Evolutionary conservation across 2,888 invertebrate genomes (phyloP).

Genomic region (Heliconius erato): DNA sequence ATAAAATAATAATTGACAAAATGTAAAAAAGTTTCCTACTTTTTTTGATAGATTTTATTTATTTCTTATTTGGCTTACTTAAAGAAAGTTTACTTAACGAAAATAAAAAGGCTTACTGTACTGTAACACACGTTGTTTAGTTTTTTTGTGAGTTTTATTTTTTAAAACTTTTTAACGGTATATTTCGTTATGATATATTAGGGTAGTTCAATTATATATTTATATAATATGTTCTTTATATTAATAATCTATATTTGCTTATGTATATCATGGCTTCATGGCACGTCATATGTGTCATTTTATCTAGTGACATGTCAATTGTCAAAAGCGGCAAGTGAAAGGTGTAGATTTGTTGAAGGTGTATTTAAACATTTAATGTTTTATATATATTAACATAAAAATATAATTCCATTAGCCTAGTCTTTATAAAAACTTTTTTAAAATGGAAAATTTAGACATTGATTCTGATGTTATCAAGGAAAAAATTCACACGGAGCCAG

Average conservation of each 20-base stretch:
- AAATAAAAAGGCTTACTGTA: too few relatives aligned
- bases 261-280: not conserved
- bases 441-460: slow-evolving; percentile 67
- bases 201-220: not conserved
- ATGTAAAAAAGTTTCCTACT: too few relatives aligned
- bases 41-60: too few relatives aligned
- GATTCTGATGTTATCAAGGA: slow-evolving; percentile 80
- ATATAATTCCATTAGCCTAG: not conserved
- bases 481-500: slow-evolving; percentile 78
- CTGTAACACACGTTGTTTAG: too few relatives aligned
- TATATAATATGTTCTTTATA: not conserved
- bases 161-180: not conserved
- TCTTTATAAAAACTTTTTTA: not conserved
- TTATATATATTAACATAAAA: not conserved
- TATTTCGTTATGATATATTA: not conserved
- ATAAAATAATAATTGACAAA: too few relatives aligned
- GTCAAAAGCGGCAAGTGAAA: slow-evolving; percentile 24
- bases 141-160: too few relatives aligned
- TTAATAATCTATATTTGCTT: not conserved
- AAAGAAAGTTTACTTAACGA: too few relatives aligned
- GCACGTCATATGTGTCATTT: not conserved
- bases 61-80: too few relatives aligned
- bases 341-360: not conserved
- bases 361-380: not conserved
- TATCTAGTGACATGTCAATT: not conserved